These are phyloP conservation scores for Antheraea mylitta DNA, from an alignment of 1,140 invertebrate species.

Conservation along the genomic window DNA sequence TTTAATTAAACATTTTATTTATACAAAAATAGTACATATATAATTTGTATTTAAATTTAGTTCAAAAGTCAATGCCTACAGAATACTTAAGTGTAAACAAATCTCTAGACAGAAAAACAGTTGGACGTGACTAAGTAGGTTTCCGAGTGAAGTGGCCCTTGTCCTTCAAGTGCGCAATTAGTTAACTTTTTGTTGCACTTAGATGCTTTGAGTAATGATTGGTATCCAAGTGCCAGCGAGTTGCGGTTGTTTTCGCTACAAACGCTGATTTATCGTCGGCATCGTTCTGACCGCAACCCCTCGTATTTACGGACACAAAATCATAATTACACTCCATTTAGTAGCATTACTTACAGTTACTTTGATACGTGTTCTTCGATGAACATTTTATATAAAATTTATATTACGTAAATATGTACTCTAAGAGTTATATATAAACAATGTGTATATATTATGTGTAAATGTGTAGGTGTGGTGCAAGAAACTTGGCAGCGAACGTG, in stretches of 20 bases:
- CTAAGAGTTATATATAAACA: not conserved
- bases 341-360: slow-evolving; percentile 18
- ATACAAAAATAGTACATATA: no score
- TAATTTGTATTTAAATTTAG: no score
- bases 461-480: slow-evolving; percentile 58
- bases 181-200: slow-evolving; percentile 69
- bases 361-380: no score
- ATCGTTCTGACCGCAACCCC: slow-evolving; percentile 28
- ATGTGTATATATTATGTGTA: slow-evolving; percentile 44
- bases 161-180: slow-evolving; percentile 74
- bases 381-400: no score
- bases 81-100: slow-evolving; percentile 14
- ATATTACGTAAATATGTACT: not conserved
- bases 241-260: slow-evolving; percentile 63
- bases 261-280: slow-evolving; percentile 62
- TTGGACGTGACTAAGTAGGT: slow-evolving; percentile 73
- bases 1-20: no score
- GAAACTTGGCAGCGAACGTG: slow-evolving; percentile 64
- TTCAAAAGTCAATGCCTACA: not conserved
- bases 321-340: slow-evolving; percentile 39
- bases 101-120: slow-evolving; percentile 62
- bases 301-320: slow-evolving; percentile 33
- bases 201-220: slow-evolving; percentile 74
- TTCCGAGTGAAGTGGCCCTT: slow-evolving; percentile 61
- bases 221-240: slow-evolving; percentile 34